Evolutionary conservation across 1,140 invertebrate species (phyloP).

Genomic region (Parasteatoda tepidariorum): DNA sequence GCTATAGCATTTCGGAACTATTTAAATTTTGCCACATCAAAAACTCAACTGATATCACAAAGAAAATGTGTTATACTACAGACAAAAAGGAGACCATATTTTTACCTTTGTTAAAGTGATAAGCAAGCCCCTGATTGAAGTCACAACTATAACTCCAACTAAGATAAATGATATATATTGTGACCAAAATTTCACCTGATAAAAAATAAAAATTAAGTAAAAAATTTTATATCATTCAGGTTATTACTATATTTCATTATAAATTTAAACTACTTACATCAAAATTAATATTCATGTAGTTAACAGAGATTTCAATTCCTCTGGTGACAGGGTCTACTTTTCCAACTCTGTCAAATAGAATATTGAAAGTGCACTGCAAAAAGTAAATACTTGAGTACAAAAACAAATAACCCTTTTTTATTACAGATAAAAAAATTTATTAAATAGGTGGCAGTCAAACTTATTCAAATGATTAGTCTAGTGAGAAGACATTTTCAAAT

Average conservation of each 20-base stretch:
- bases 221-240: neutral
- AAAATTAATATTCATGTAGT: conserved; percentile 96
- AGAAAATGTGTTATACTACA: neutral
- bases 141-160: conserved; percentile 97
- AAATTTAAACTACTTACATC: conserved; percentile 78
- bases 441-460: too few relatives aligned
- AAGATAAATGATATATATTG: conserved; percentile 98
- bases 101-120: conserved; percentile 96
- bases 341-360: conserved; percentile 98
- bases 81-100: neutral
- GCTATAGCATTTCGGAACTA: too few relatives aligned
- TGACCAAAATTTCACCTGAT: conserved; percentile 90
- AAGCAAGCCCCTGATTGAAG: conserved; percentile 95
- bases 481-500: too few relatives aligned
- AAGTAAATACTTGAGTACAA: conserved; percentile 61
- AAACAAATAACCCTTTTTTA: neutral
- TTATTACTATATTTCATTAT: neutral
- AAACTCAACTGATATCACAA: too few relatives aligned
- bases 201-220: conserved; percentile 27
- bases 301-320: conserved; percentile 96
- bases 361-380: conserved; percentile 93
- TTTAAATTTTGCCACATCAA: too few relatives aligned
- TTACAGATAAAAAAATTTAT: too few relatives aligned
- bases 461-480: too few relatives aligned
- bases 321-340: conserved; percentile 98